A percentile compares a stretch with the other conserved stretches of the same genome.
These are phyloP conservation scores for Bolinopsis microptera DNA, from an alignment of 37 sponge, comb jelly and placozoan species.

Conservation along the genomic window DNA sequence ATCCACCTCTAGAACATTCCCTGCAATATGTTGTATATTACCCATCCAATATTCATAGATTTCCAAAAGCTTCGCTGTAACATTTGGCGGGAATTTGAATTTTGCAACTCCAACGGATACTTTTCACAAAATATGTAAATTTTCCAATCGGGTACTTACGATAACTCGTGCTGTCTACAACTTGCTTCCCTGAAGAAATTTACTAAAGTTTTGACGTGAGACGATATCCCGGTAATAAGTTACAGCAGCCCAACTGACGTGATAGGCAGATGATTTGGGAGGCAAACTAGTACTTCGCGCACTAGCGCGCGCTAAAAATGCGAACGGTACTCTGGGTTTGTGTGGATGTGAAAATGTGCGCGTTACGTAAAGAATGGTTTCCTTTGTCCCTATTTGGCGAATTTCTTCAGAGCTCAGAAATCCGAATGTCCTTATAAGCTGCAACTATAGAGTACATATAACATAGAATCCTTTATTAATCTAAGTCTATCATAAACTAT, in stretches of 20 bases:
- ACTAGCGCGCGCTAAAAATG: background rate
- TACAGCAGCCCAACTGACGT: background rate
- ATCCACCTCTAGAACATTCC: conserved; percentile 73
- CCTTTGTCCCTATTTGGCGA: no score
- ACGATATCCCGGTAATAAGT: background rate
- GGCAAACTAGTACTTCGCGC: background rate
- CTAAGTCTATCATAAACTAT: no score
- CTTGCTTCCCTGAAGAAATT: conserved; percentile 60
- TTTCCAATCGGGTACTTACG: background rate
- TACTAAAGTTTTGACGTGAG: no score
- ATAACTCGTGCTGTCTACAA: conserved; percentile 54
- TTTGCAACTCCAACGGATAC: no score
- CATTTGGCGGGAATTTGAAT: background rate
- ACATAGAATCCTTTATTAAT: no score
- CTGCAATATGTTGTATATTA: background rate
- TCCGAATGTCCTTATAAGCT: no score
- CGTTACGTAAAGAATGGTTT: background rate
- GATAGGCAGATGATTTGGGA: no score
- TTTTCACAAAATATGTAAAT: no score
- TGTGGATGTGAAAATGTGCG: background rate
- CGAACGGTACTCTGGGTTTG: background rate
- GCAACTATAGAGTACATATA: no score
- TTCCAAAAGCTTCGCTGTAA: background rate
- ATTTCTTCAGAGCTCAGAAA: no score
- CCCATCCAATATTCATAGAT: background rate